Conservation (phyloP, 2,888 invertebrate genomes). For the Willowsia nigromaculata region DNA sequence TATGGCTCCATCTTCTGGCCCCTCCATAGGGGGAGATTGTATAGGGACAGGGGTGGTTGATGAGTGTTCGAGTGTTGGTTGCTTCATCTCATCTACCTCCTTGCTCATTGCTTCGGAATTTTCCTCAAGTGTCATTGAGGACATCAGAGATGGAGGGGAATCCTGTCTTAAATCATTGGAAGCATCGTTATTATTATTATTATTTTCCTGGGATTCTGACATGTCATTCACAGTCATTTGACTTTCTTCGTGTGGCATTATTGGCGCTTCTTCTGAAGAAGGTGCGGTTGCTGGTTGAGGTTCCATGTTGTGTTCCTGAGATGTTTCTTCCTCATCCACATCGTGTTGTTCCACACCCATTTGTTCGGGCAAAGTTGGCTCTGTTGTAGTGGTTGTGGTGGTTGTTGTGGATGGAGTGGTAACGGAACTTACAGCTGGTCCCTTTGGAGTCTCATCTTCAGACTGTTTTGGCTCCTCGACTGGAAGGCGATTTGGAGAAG, state of each 20-base stretch:
- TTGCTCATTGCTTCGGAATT: not conserved
- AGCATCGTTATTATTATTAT: not conserved
- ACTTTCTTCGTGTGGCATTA: not conserved
- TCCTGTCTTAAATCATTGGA: not conserved
- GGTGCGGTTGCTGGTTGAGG: not conserved
- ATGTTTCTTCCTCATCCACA: not conserved
- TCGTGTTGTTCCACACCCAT: not conserved
- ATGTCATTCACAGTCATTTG: not conserved
- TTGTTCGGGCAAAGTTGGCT: not conserved
- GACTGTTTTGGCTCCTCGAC: not conserved
- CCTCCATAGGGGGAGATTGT: not conserved
- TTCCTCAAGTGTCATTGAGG: not conserved
- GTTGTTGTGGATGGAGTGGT: not conserved
- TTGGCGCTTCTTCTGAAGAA: not conserved
- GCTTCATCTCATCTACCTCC: not conserved
- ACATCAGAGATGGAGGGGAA: not conserved
- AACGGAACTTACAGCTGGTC: not conserved
- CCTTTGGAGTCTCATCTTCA: constrained; percentile 16
- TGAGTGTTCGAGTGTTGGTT: not conserved
- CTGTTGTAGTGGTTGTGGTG: not conserved
- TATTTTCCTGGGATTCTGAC: not conserved
- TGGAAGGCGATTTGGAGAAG: constrained; percentile 50
- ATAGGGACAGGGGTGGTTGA: constrained; percentile 1
- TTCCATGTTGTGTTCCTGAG: not conserved
- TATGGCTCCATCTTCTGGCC: not conserved